Conservation (phyloP, 30 jellyfish, hydroid and myxozoan species). For the Pseudorhiza aurosa region DNA sequence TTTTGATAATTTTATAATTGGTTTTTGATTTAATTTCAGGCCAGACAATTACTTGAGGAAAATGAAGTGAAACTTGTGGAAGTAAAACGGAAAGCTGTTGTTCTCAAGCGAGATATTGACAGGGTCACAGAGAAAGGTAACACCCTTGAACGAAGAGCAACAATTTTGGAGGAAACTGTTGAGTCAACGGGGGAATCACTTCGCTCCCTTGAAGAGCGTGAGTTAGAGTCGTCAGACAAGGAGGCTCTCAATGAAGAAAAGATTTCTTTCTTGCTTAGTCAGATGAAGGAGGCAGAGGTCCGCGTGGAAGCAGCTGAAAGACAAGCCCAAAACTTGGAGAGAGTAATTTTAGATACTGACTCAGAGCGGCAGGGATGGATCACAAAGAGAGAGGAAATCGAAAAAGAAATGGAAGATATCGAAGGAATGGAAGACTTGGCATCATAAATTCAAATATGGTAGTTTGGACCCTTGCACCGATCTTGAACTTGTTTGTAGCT, state of each 20-base stretch:
- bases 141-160: constrained; percentile 70
- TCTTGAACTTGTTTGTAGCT: constrained; percentile 48
- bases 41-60: constrained; percentile 73
- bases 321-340: constrained; percentile 65
- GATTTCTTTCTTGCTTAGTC: constrained; percentile 72
- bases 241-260: constrained; percentile 90
- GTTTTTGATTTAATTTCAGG: not conserved
- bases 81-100: constrained; percentile 79
- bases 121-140: constrained; percentile 65
- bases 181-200: constrained; percentile 77
- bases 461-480: not conserved
- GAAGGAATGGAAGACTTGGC: constrained; percentile 71
- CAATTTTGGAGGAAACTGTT: constrained; percentile 73
- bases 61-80: constrained; percentile 79
- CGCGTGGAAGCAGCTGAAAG: constrained; percentile 92
- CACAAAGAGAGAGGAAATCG: constrained; percentile 65
- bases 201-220: constrained; percentile 83
- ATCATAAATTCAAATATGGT: not conserved
- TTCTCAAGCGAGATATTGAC: constrained; percentile 77
- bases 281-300: constrained; percentile 90
- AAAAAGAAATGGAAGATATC: constrained; percentile 68
- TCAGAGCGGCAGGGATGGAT: constrained; percentile 77
- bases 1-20: not conserved
- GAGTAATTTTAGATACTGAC: constrained; percentile 71
- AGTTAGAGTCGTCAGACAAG: constrained; percentile 66